Conservation (phyloP, 2,113 vertebrate genomes). For the Prochilodus magdalenae region DNA sequence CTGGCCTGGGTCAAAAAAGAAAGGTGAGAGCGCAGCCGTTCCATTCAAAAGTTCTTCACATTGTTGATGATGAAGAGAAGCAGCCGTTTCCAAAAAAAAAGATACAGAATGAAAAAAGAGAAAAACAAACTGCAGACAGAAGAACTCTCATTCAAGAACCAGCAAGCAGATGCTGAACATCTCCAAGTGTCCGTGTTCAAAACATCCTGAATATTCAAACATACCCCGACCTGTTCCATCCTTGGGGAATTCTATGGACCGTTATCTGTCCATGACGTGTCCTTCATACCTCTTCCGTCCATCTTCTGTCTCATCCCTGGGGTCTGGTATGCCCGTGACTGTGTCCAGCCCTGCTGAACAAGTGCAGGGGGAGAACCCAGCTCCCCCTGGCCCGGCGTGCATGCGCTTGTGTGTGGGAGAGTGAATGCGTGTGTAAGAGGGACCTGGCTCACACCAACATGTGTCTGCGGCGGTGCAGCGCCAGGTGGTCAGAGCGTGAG, state of each 20-base stretch:
- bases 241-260: constrained; percentile 30
- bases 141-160: constrained; percentile 53
- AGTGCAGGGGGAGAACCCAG: constrained; percentile 59
- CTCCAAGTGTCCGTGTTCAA: constrained; percentile 10
- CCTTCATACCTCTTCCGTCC: constrained; percentile 72
- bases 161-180: constrained; percentile 9
- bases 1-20: constrained; percentile 29
- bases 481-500: constrained; percentile 97
- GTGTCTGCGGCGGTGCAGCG: constrained; percentile 95
- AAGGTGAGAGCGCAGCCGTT: constrained; percentile 47
- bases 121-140: constrained; percentile 58
- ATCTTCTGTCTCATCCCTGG: constrained; percentile 41
- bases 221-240: constrained; percentile 39
- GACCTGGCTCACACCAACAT: constrained; percentile 91
- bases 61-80: constrained; percentile 75
- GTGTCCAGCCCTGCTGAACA: constrained; percentile 87
- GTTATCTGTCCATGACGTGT: constrained; percentile 63
- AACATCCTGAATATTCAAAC: constrained; percentile 26
- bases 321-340: constrained; percentile 60
- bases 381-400: constrained; percentile 12
- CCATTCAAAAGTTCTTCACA: constrained; percentile 72
- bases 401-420: constrained; percentile 6
- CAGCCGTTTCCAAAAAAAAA: constrained; percentile 63
- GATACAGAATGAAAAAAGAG: constrained; percentile 45
- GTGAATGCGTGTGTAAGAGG: not conserved